Conservation (phyloP, 2,797 vertebrate genomes). For the Lacerta bilineata region DNA sequence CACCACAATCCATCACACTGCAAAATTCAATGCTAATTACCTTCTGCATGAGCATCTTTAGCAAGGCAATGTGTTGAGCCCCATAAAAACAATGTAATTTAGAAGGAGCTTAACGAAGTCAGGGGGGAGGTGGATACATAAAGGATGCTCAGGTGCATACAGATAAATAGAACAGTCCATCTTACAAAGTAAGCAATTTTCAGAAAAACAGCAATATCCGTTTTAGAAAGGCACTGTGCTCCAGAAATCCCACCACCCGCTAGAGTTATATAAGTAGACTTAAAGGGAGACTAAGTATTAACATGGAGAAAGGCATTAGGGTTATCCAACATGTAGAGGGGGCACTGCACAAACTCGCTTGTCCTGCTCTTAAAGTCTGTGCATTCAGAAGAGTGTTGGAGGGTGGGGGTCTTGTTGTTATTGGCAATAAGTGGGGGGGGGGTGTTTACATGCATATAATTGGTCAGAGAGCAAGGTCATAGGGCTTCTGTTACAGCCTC, state of each 20-base stretch:
- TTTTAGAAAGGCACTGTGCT: not conserved
- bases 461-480: too few relatives aligned
- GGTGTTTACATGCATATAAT: too few relatives aligned
- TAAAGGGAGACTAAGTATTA: too few relatives aligned
- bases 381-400: too few relatives aligned
- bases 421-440: too few relatives aligned
- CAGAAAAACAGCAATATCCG: not conserved
- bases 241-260: not conserved
- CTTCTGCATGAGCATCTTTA: conserved; percentile 21
- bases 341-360: too few relatives aligned
- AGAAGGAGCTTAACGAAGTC: conserved; percentile 13
- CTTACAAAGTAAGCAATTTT: not conserved
- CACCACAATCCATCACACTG: conserved; percentile 12
- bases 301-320: too few relatives aligned
- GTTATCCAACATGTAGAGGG: too few relatives aligned
- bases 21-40: conserved; percentile 15
- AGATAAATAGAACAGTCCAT: not conserved
- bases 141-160: not conserved
- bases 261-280: too few relatives aligned
- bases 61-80: conserved; percentile 40
- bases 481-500: too few relatives aligned
- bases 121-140: not conserved
- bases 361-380: too few relatives aligned
- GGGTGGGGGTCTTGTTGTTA: too few relatives aligned
- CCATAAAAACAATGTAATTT: conserved; percentile 13